Percentiles rank a stretch among this genome's conserved stretches.
phyloP scores from a whole-genome alignment of 2,797 vertebrate species.

The Mormyrops attenuatus region DNA sequence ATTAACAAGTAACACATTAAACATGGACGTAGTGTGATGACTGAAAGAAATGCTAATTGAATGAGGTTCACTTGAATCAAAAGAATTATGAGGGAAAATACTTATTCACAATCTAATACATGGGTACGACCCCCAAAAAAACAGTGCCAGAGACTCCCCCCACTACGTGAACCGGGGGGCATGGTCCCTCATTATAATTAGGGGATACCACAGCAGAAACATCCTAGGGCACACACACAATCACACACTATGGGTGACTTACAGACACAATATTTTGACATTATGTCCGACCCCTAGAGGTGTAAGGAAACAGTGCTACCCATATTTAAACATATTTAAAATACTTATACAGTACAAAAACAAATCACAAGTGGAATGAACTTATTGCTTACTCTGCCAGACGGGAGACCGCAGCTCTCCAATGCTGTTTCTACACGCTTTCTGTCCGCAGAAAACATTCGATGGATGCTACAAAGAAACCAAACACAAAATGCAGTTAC shows the following conservation, averaged over 20 bases:
- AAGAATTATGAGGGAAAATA: not conserved
- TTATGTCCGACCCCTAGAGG: not conserved
- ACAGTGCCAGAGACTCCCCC: not conserved
- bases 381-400: slow-evolving; percentile 76
- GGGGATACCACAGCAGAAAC: not conserved
- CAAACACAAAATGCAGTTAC: not conserved
- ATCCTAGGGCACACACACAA: not conserved
- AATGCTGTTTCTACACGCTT: slow-evolving; percentile 87
- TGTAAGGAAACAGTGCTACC: not conserved
- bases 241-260: not conserved
- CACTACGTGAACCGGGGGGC: not conserved
- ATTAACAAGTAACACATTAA: not conserved
- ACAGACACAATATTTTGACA: not conserved
- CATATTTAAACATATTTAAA: not conserved
- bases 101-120: not conserved
- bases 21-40: not conserved
- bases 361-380: not conserved
- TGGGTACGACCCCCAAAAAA: not conserved
- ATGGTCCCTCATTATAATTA: not conserved
- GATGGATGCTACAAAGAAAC: slow-evolving; percentile 72
- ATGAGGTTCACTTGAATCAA: not conserved
- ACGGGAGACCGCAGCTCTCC: slow-evolving; percentile 87
- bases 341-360: not conserved
- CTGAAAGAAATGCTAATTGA: not conserved
- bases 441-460: slow-evolving; percentile 90